A percentile compares a stretch with the other conserved stretches of the same genome.
These are phyloP conservation scores for Ia io DNA, from an alignment of 2,113 vertebrate species.

Conservation along the genomic window DNA sequence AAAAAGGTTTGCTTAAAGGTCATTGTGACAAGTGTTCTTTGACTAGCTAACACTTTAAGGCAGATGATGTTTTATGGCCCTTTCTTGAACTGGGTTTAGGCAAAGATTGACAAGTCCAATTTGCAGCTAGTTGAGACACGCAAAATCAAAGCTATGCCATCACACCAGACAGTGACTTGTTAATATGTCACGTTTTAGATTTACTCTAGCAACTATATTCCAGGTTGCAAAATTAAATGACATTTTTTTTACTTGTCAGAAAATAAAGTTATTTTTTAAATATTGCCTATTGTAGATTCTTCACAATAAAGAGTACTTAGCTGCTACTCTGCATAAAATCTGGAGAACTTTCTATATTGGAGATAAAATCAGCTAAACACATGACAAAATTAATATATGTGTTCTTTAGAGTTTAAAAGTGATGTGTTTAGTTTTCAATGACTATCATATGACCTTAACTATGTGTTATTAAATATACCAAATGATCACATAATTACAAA, in stretches of 20 bases:
- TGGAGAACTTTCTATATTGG: not conserved
- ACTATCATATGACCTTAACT: not conserved
- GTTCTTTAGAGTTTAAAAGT: not conserved
- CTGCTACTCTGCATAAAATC: not conserved
- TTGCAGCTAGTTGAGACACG: not conserved
- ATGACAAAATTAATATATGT: not conserved
- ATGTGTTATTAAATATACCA: not conserved
- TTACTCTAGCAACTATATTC: not conserved
- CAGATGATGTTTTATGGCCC: not conserved
- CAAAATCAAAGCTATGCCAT: not conserved
- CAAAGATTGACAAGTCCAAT: not conserved
- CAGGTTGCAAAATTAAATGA: not conserved
- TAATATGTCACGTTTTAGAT: not conserved
- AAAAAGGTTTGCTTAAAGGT: not conserved
- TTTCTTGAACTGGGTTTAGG: not conserved
- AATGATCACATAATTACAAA: not conserved
- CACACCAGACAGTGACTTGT: not conserved
- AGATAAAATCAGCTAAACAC: not conserved
- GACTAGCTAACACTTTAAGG: not conserved
- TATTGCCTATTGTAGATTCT: not conserved
- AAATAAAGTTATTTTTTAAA: not conserved
- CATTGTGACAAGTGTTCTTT: not conserved
- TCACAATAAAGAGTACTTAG: not conserved
- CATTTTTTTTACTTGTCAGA: not conserved
- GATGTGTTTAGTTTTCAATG: not conserved